A percentile compares a stretch with the other conserved stretches of the same genome.
Conservation (phyloP, 1,140 invertebrate species). For the Oscheius sp. region DNA sequence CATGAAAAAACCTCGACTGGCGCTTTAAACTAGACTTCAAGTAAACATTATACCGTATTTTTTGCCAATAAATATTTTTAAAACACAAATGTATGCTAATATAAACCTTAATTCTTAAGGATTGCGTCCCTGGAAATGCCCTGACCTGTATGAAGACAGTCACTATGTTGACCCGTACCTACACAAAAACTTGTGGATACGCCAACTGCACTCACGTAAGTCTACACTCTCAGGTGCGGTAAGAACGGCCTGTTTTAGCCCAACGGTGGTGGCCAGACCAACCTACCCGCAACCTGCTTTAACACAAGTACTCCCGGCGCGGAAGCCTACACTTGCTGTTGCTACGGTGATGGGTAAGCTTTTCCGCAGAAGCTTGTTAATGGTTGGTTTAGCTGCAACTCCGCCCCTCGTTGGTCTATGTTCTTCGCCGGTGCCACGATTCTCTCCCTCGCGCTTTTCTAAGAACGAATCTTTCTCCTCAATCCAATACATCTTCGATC, state of each 20-base stretch:
- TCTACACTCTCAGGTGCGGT: not conserved
- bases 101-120: not conserved
- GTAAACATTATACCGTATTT: no score
- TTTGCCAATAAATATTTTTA: no score
- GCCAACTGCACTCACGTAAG: not conserved
- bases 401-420: not conserved
- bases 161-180: not conserved
- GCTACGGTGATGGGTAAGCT: slow-evolving; percentile 15
- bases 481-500: no score
- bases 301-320: not conserved
- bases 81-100: no score
- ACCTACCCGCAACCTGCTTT: not conserved
- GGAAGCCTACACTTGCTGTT: not conserved
- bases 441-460: not conserved
- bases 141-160: not conserved
- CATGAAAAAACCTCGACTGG: no score
- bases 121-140: not conserved
- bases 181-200: not conserved
- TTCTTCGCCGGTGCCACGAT: not conserved
- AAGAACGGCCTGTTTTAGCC: not conserved
- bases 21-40: no score
- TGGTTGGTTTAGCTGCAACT: slow-evolving; percentile 12
- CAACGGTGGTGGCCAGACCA: not conserved
- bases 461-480: no score
- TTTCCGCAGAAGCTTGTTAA: not conserved